These are phyloP conservation scores for Exocentrus adspersus DNA, from an alignment of 2,888 invertebrate genomes.

Conservation along the genomic window DNA sequence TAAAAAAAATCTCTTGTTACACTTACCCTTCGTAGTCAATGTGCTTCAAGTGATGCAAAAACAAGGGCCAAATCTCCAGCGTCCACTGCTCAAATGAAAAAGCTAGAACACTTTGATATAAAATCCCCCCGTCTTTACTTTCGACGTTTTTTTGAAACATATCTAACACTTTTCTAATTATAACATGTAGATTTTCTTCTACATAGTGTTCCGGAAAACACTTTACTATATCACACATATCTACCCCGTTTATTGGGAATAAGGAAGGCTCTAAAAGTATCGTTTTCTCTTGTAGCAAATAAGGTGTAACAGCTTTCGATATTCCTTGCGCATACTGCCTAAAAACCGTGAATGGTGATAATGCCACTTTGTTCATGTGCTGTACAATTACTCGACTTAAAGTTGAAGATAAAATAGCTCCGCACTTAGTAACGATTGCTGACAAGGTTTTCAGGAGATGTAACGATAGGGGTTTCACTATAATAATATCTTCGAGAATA, in stretches of 20 bases:
- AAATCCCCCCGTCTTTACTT: slow-evolving; percentile 48
- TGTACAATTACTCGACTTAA: slow-evolving; percentile 37
- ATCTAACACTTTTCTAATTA: slow-evolving; percentile 41
- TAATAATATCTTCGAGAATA: slow-evolving; percentile 27
- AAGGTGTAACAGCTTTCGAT: slow-evolving; percentile 42
- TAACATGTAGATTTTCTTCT: slow-evolving; percentile 19
- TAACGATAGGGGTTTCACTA: slow-evolving; percentile 38
- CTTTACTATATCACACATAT: slow-evolving; percentile 41
- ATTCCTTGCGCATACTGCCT: slow-evolving; percentile 44
- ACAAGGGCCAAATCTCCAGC: slow-evolving; percentile 43
- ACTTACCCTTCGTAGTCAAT: slow-evolving; percentile 49
- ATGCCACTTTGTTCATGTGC: slow-evolving; percentile 39
- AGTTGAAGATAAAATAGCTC: slow-evolving; percentile 31
- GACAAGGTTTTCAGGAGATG: slow-evolving; percentile 43
- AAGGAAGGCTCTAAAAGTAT: slow-evolving; percentile 36
- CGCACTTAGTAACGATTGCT: slow-evolving; percentile 39
- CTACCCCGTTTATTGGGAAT: slow-evolving; percentile 44
- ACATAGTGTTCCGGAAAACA: slow-evolving; percentile 29
- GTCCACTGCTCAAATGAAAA: slow-evolving; percentile 46
- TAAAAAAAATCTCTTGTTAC: no score
- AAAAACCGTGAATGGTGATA: slow-evolving; percentile 43
- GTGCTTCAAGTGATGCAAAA: slow-evolving; percentile 32
- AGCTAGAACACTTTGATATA: slow-evolving; percentile 44
- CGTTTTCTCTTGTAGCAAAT: slow-evolving; percentile 28
- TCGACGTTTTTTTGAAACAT: slow-evolving; percentile 50